phyloP scores from a whole-genome alignment of 2,888 invertebrate species.

The Taphrorychus bicolor region DNA sequence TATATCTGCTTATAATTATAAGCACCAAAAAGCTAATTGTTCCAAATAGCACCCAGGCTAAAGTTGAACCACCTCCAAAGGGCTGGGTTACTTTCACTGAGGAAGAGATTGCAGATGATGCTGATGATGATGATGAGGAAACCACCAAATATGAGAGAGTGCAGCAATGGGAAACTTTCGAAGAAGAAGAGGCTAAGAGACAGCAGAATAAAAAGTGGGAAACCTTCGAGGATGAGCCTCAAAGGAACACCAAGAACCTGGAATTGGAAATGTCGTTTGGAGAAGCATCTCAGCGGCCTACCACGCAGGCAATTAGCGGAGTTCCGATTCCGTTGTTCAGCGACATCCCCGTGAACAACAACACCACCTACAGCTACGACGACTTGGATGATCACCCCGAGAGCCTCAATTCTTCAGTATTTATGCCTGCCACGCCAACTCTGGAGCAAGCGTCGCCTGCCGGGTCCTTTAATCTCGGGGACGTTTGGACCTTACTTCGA shows the following conservation, averaged over 20 bases:
- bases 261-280: conserved; percentile 45
- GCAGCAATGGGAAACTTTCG: conserved; percentile 41
- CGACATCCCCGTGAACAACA: conserved; percentile 64
- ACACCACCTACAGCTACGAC: conserved; percentile 56
- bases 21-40: too few species aligned
- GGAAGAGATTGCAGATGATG: conserved; percentile 37
- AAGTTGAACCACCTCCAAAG: conserved; percentile 14
- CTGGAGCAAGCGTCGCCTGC: conserved; percentile 16
- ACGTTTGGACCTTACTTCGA: conserved; percentile 47
- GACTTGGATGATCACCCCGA: conserved; percentile 42
- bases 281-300: conserved; percentile 24
- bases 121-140: conserved; percentile 43
- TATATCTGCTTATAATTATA: too few species aligned
- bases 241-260: conserved; percentile 40
- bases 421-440: conserved; percentile 46
- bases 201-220: conserved; percentile 42
- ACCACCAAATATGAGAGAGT: conserved; percentile 33
- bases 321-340: conserved; percentile 61
- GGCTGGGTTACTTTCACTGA: conserved; percentile 52
- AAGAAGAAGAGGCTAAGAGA: conserved; percentile 9
- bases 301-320: conserved; percentile 38
- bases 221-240: conserved; percentile 43
- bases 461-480: not conserved
- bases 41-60: not conserved
- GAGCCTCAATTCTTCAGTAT: conserved; percentile 44